Conservation (phyloP, 92 coral and sea anemone genomes). For the Palythoa heliodiscus region DNA sequence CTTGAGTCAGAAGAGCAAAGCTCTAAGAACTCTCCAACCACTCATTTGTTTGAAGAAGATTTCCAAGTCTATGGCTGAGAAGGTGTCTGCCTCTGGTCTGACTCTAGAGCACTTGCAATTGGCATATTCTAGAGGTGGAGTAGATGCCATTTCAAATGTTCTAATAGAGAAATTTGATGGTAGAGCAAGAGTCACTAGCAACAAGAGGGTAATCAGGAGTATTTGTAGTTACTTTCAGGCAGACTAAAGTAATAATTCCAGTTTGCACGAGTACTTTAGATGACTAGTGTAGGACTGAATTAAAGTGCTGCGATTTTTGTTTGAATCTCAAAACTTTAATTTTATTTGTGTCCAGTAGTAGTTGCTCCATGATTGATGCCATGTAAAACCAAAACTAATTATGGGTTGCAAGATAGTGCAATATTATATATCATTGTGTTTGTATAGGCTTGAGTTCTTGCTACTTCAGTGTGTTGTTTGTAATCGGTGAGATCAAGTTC, state of each 20-base stretch:
- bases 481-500: too few relatives aligned
- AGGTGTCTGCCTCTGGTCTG: constrained; percentile 44
- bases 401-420: too few relatives aligned
- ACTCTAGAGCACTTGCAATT: constrained; percentile 31
- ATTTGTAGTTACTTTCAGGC: constrained; percentile 45
- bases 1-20: constrained; percentile 31
- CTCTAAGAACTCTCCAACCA: constrained; percentile 16
- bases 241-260: background rate
- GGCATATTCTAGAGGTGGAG: constrained; percentile 26
- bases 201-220: constrained; percentile 23
- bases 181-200: constrained; percentile 45
- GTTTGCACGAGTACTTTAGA: background rate
- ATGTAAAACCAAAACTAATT: too few relatives aligned
- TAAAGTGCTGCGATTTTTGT: background rate
- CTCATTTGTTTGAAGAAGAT: constrained; percentile 7
- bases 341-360: too few relatives aligned
- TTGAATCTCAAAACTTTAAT: background rate
- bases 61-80: constrained; percentile 33
- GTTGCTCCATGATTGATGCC: too few relatives aligned
- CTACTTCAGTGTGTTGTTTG: too few relatives aligned
- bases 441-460: too few relatives aligned
- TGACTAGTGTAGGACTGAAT: background rate
- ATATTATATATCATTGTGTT: too few relatives aligned
- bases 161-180: constrained; percentile 29
- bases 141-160: constrained; percentile 15